Base-by-base conservation (phyloP, 2,113 vertebrate genomes). In the Xiphias gladius region DNA sequence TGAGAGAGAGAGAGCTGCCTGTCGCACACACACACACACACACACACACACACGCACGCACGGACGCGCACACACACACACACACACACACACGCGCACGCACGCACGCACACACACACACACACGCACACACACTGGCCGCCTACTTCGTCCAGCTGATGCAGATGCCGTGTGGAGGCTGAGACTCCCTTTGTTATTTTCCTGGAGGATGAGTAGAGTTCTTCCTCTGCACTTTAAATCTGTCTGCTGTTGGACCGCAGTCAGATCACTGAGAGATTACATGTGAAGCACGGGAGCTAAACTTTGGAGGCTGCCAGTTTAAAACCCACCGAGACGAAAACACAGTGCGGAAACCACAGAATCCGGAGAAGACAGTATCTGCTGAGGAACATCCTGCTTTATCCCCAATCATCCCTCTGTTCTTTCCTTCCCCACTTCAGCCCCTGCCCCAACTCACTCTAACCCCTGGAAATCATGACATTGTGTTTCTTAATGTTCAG, bases 81-180 rank as follows among this genome's bases (percentile, higher is more conserved):
- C 22, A 55, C n/a, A 55, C 22, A 24, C n/a, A 20, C 54, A 39
- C 57, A 20, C 68, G 9, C 39, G 1, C 67, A 2, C n/a, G n/a
- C n/a, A n/a, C n/a, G n/a, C n/a, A n/a, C 74, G 1, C 54, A n/a
- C 41, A 30, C 52, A 28, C 55, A 67, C 54, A 74, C 57, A 58
- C 32, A n/a, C 67, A 72, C 68, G 20, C 22, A 55, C 22, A 55
- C n/a, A 55, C 22, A 24, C n/a, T 12, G 10, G 3, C 54, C 43
- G 13, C n/a, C 69, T 1, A 63, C 82, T 57, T 41, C n/a, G 35
- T 57, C 68, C 66, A 69, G 73, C 67, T 73, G 76, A 88, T 78
- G 63, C 62, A 37, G 13, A 57, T 63, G 48, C 62, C 70, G 24
- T 37, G 9, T 7, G 55, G 62, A 69, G 30, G 30, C 66, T 57